A percentile compares a stretch with the other conserved stretches of the same genome.
These are phyloP conservation scores for Trypoxylus dichotomus DNA, from an alignment of 1,140 invertebrate genomes.

Conservation along the genomic window DNA sequence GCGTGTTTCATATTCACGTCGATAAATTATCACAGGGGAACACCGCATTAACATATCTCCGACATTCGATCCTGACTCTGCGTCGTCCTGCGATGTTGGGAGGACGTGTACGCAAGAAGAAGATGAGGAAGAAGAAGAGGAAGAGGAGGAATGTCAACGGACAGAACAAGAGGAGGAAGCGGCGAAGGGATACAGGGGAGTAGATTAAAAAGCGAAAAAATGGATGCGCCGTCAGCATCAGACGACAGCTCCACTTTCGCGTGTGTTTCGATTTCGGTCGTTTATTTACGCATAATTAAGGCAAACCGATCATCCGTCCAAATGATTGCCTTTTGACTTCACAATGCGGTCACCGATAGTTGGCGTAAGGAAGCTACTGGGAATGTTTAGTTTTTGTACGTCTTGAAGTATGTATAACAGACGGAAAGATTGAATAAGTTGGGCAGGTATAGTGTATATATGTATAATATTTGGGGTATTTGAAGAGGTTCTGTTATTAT, in stretches of 20 bases:
- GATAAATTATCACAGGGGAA: slow-evolving; percentile 17
- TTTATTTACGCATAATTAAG: slow-evolving; percentile 7
- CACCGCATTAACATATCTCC: slow-evolving; percentile 11
- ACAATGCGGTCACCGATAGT: neutral
- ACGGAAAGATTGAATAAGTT: too few relatives aligned
- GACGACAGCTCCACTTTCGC: neutral
- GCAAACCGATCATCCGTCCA: neutral
- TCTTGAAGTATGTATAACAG: neutral
- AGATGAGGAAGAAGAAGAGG: neutral
- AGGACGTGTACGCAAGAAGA: neutral
- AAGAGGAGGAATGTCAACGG: neutral
- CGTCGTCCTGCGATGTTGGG: neutral
- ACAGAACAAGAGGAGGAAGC: neutral
- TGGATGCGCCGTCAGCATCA: neutral
- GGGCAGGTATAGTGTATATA: too few relatives aligned
- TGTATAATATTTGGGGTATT: too few relatives aligned
- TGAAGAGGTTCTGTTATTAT: too few relatives aligned
- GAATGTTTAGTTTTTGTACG: neutral
- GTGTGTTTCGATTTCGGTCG: slow-evolving; percentile 1
- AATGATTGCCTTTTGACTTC: neutral
- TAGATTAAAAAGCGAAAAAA: neutral
- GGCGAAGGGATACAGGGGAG: neutral
- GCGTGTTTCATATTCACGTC: slow-evolving; percentile 24
- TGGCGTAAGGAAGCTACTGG: neutral
- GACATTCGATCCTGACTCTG: slow-evolving; percentile 15